Base-by-base conservation (phyloP, 2,888 invertebrate species). In the Tiphia femorata region DNA sequence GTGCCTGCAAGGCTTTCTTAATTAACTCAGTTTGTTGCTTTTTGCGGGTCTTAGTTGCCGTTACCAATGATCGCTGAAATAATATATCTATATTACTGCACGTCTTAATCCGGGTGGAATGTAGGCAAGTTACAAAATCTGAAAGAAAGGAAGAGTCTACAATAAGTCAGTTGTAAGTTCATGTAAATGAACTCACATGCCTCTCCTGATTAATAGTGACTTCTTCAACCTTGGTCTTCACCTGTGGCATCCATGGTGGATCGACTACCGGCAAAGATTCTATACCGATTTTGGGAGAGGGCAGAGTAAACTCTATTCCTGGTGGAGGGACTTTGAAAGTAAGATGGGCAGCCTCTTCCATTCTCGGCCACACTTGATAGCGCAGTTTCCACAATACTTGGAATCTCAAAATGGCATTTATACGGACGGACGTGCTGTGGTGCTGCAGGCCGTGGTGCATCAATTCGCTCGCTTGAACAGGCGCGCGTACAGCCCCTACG, bases 21-120 rank as follows among this genome's bases (percentile, higher is more conserved):
- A 99, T 96, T 57, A 98, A 90, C 85, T 99, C 99, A 16, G 98
- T 98, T 84, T 99, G 98, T 82, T 99, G 98, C 82, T 99, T 99
- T 81, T 99, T 96, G 16, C 99, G 89, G 0, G 98, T 99, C 83
- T 98, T 97, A 0, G 98, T 98, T 7, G 99, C 98, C 20, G 99
- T 98, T 41, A 99, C 98, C 74, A 98, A 85, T 4, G 97, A 95
- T 63, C 95, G 89, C 94, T 96, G 83, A 16, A 80, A 79, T 61
- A 56, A 63, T 21, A 56, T 19, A 49, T 38, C 14, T 48, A 21
- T 58, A 44, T 42, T 16, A 2, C 30, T 33, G 8, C 33, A 29
- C 33, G 5, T 3, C 1, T 44, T 12, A 37, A n/a, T n/a, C n/a
- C n/a, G n/a, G n/a, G n/a, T n/a, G n/a, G n/a, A n/a, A n/a, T n/a